These are phyloP conservation scores for Heliocidaris erythrogramma DNA, from an alignment of 35 echinoderm and acorn worm species.

Conservation along the genomic window DNA sequence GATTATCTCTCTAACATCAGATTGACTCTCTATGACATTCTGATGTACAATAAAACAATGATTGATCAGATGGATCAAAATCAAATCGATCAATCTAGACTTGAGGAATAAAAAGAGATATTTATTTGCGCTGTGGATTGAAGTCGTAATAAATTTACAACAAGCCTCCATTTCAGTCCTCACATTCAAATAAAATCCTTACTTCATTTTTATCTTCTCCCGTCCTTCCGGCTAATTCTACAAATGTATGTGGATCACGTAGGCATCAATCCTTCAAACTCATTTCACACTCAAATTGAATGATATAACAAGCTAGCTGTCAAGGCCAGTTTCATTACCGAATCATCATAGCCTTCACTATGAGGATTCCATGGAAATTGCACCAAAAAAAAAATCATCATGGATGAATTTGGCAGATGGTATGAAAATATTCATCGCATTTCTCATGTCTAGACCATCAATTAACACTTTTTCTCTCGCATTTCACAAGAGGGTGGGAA, in stretches of 20 bases:
- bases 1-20: too few relatives aligned
- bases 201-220: background rate
- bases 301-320: background rate
- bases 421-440: background rate
- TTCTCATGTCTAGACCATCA: background rate
- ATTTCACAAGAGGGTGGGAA: background rate
- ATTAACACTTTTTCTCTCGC: background rate
- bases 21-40: too few relatives aligned
- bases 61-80: too few relatives aligned
- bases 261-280: slow-evolving; percentile 16
- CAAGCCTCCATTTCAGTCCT: background rate
- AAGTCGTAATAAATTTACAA: background rate
- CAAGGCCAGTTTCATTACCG: background rate
- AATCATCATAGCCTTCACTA: background rate
- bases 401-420: background rate
- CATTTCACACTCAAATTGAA: background rate
- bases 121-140: too few relatives aligned
- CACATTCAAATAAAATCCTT: background rate
- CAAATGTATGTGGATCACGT: background rate
- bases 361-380: background rate
- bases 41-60: too few relatives aligned
- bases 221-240: background rate
- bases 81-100: too few relatives aligned
- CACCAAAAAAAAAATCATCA: background rate
- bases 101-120: too few relatives aligned